Percentiles rank a stretch among this genome's conserved stretches.
Evolutionary conservation across 2,888 invertebrate species (phyloP).

Genomic region (Eubasilissa splendida): DNA sequence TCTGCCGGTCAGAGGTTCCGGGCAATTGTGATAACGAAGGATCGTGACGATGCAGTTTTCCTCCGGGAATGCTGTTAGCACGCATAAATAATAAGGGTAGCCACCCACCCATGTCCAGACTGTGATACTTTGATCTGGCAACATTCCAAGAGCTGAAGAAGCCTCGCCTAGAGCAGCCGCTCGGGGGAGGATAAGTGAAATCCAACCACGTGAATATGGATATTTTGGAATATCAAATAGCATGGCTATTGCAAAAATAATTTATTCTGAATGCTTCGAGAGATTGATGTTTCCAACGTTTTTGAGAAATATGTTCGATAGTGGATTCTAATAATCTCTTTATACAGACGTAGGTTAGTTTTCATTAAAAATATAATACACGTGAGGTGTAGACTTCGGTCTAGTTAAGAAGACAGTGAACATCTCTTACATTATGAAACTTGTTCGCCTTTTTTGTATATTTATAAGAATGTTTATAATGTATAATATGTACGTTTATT

Average conservation of each 20-base stretch:
- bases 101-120: slow-evolving; percentile 23
- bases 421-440: too few relatives aligned
- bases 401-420: too few relatives aligned
- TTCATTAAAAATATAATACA: too few relatives aligned
- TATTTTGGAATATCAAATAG: slow-evolving; percentile 2
- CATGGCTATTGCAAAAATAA: not conserved
- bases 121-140: slow-evolving; percentile 41
- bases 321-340: too few relatives aligned
- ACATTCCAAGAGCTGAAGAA: slow-evolving; percentile 29
- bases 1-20: not conserved
- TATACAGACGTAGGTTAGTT: too few relatives aligned
- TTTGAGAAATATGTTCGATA: too few relatives aligned
- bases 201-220: slow-evolving; percentile 10
- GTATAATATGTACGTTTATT: too few relatives aligned
- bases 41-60: slow-evolving; percentile 13
- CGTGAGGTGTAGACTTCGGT: too few relatives aligned
- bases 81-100: slow-evolving; percentile 32
- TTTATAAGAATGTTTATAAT: too few relatives aligned
- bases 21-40: not conserved
- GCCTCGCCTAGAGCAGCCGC: slow-evolving; percentile 2
- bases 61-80: not conserved
- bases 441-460: too few relatives aligned
- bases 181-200: slow-evolving; percentile 38
- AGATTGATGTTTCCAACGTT: not conserved
- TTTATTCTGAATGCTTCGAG: not conserved